Base-by-base conservation (phyloP, 2,113 vertebrate genomes). In the Forbesichthys papilliferus region DNA sequence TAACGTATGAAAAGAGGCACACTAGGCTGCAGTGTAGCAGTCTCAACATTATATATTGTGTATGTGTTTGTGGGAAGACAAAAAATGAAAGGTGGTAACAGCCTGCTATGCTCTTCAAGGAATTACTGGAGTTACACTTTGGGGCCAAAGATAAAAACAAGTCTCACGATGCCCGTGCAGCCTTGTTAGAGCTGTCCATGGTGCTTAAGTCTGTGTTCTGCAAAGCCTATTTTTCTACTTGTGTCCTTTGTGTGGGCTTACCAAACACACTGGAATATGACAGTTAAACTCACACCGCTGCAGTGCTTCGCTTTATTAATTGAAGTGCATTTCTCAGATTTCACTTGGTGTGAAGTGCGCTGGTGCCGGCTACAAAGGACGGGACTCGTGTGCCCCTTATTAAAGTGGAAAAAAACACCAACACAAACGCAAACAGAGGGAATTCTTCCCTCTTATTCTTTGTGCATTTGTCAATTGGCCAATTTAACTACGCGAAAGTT, bases 171-270 rank as follows among this genome's bases (percentile, higher is more conserved):
- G 73, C 18, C 34, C 53, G 9, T 42, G 5, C 36, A 5, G 36
- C 7, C 36, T 42, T 5, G 36, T 42, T 62, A 55, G 69, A 81
- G 73, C 79, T 84, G 68, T 84, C 80, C 67, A 0, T 71, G 77
- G 84, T 84, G 64, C 70, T 85, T 63, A 84, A 83, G 75, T 10
- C 3, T 61, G 6, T 14, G 58, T 54, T 3, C 13, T 42, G 36
- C 36, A 42, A 42, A 42, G 36, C 36, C 36, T 42, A 5, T 42
- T 6, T 42, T 42, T 42, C 36, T 42, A 42, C 1, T 42, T 7
- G 4, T 42, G 4, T 42, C 36, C 36, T 42, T 42, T 42, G 36
- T 42, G 7, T 14, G 7, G 14, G 36, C 70, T 69, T 13, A 47
- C 49, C 20, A 64, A 64, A 74, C 42, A 56, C 11, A 34, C 18